These are phyloP conservation scores for Maniola hyperantus DNA, from an alignment of 2,888 invertebrate species.

Conservation along the genomic window DNA sequence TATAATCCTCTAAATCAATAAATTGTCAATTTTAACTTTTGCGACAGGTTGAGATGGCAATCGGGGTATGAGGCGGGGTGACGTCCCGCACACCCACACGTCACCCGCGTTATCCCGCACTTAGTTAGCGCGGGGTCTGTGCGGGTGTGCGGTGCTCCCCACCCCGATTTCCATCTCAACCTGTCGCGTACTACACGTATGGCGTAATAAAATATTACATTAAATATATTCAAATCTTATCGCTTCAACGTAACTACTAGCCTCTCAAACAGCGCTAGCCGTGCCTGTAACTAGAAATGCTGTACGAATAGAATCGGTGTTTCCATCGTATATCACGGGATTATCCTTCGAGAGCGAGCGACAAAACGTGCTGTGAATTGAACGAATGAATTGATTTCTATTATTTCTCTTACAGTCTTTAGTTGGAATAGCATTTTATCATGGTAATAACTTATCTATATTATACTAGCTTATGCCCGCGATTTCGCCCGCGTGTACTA, in stretches of 20 bases:
- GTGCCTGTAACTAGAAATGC: slow-evolving; percentile 13
- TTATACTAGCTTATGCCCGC: too few relatives aligned
- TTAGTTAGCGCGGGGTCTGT: too few relatives aligned
- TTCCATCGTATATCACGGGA: slow-evolving; percentile 24
- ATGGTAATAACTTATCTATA: not conserved
- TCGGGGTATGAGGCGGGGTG: too few relatives aligned
- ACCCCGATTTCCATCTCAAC: too few relatives aligned
- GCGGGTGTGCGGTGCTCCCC: too few relatives aligned
- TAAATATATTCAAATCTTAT: slow-evolving; percentile 20
- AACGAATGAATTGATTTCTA: slow-evolving; percentile 23
- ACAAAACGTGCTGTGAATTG: slow-evolving; percentile 27
- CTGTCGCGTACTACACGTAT: too few relatives aligned
- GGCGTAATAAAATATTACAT: slow-evolving; percentile 17
- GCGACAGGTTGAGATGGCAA: too few relatives aligned
- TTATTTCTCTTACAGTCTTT: slow-evolving; percentile 6
- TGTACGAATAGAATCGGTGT: slow-evolving; percentile 19
- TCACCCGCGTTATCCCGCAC: too few relatives aligned
- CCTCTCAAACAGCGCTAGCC: slow-evolving; percentile 7
- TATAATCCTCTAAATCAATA: too few relatives aligned
- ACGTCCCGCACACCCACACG: too few relatives aligned
- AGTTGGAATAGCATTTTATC: not conserved
- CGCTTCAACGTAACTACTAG: slow-evolving; percentile 7
- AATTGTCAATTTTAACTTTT: too few relatives aligned
- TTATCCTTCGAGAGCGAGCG: slow-evolving; percentile 26
- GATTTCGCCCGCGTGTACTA: too few relatives aligned